Conservation (phyloP, 2,888 invertebrate species). For the Iselma pallidipennis region DNA sequence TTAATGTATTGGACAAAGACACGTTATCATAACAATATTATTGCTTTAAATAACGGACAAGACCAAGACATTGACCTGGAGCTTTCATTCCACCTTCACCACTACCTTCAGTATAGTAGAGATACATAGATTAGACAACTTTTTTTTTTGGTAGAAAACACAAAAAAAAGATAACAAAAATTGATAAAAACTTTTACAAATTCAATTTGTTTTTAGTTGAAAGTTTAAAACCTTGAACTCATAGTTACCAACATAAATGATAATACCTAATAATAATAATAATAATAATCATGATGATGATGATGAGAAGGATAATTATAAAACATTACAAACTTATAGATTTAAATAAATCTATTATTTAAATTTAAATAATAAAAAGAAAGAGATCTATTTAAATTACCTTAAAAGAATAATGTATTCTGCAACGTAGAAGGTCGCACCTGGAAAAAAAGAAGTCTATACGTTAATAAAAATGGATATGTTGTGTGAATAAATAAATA, state of each 20-base stretch:
- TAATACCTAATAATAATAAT: too few relatives aligned
- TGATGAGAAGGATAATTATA: too few relatives aligned
- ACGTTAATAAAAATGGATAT: slow-evolving; percentile 2
- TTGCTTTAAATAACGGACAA: background rate
- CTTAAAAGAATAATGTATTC: background rate
- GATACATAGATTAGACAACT: too few relatives aligned
- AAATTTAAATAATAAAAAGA: background rate
- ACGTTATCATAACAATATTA: slow-evolving; percentile 1
- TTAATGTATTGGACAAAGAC: slow-evolving; percentile 1
- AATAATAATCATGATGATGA: too few relatives aligned
- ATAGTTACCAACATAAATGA: too few relatives aligned
- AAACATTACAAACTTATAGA: background rate
- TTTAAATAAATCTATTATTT: background rate
- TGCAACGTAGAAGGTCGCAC: slow-evolving; percentile 1
- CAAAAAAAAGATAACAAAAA: background rate
- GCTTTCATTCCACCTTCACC: background rate
- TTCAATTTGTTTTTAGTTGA: too few relatives aligned
- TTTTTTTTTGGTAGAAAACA: too few relatives aligned
- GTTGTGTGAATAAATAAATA: background rate
- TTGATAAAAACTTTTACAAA: too few relatives aligned
- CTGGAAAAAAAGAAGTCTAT: slow-evolving; percentile 3
- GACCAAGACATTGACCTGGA: background rate
- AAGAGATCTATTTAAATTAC: background rate
- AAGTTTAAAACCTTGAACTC: too few relatives aligned
- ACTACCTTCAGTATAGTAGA: background rate